A percentile compares a stretch with the other conserved stretches of the same genome.
Evolutionary conservation across 92 coral and sea anemone species (phyloP).

Genomic region (Phenganax marumi): DNA sequence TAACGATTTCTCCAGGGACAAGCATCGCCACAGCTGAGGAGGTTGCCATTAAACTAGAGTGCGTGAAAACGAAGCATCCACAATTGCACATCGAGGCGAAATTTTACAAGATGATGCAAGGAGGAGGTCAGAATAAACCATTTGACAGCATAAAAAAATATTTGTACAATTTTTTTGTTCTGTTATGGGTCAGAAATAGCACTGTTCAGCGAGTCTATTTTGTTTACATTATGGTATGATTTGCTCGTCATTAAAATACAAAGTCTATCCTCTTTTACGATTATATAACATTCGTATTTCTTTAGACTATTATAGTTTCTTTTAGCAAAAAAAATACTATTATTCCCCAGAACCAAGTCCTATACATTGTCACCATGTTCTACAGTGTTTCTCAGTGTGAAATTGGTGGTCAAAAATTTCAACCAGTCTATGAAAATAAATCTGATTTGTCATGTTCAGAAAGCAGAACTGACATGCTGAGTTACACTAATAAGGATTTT

Average conservation of each 20-base stretch:
- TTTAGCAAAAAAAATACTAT: background rate
- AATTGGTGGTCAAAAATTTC: background rate
- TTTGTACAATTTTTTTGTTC: conserved; percentile 2
- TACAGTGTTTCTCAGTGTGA: background rate
- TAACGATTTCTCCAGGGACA: conserved; percentile 62
- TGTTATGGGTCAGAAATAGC: background rate
- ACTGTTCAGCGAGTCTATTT: no score
- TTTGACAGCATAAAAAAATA: background rate
- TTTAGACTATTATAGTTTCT: background rate
- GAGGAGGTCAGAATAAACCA: conserved; percentile 78
- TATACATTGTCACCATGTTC: no score
- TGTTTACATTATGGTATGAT: no score
- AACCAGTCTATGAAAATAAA: background rate
- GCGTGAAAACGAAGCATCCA: conserved; percentile 98
- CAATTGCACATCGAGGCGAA: conserved; percentile 98
- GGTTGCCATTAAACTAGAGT: conserved; percentile 97
- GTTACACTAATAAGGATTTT: background rate
- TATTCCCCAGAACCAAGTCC: no score
- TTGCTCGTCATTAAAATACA: no score
- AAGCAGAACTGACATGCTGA: background rate
- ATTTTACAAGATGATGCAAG: conserved; percentile 99
- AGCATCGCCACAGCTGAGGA: conserved; percentile 95
- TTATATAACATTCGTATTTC: background rate
- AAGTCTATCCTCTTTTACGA: background rate
- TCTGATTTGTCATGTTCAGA: background rate